These are phyloP conservation scores for Geococcyx californianus DNA, from an alignment of 2,113 vertebrate genomes.

Conservation along the genomic window DNA sequence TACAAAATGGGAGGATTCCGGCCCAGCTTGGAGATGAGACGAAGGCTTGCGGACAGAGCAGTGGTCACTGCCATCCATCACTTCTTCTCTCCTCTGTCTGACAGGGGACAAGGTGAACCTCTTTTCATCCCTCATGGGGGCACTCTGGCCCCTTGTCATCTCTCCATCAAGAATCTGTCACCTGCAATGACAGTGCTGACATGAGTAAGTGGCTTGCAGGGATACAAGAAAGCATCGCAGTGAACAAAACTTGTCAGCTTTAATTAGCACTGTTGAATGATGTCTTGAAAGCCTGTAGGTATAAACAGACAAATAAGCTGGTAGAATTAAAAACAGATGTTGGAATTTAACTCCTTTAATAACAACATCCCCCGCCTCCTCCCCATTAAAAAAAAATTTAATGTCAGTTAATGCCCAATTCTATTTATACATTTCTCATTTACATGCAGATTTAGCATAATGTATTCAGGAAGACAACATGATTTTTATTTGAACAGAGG, in stretches of 20 bases:
- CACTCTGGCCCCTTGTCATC: constrained; percentile 14
- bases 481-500: background rate
- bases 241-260: constrained; percentile 62
- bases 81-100: background rate
- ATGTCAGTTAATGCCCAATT: constrained; percentile 37
- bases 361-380: background rate
- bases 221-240: background rate
- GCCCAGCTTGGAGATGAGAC: background rate
- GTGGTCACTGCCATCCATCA: constrained; percentile 9
- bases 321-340: constrained; percentile 66
- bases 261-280: constrained; percentile 61
- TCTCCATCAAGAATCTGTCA: constrained; percentile 40
- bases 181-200: constrained; percentile 37
- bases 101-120: constrained; percentile 1
- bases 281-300: constrained; percentile 52
- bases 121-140: background rate
- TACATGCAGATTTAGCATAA: constrained; percentile 26
- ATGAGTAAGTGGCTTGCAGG: constrained; percentile 43
- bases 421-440: constrained; percentile 53
- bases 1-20: background rate
- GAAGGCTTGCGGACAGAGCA: background rate
- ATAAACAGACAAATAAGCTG: constrained; percentile 59
- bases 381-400: background rate
- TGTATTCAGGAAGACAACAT: constrained; percentile 12
- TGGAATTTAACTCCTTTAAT: constrained; percentile 51